Evolutionary conservation across 2,888 invertebrate species (phyloP).

Genomic region (Microplitis deprimator): DNA sequence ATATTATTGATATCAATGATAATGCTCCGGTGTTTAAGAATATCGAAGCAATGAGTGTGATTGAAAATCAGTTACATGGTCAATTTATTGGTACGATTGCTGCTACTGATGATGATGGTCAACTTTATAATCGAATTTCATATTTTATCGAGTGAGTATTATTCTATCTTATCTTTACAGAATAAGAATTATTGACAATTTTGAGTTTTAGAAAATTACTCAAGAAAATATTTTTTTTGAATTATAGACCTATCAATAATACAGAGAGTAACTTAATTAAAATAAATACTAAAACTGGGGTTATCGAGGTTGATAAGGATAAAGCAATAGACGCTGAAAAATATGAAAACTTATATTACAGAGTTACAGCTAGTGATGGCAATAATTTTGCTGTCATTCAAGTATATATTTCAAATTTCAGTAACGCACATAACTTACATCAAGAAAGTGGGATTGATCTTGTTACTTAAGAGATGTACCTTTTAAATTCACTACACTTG

Average conservation of each 20-base stretch:
- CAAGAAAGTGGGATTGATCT: too few species aligned
- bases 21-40: conserved; percentile 75
- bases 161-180: too few species aligned
- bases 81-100: conserved; percentile 75
- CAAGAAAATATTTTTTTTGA: conserved; percentile 8
- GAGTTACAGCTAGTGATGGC: conserved; percentile 74
- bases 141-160: conserved; percentile 74
- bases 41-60: conserved; percentile 72
- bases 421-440: too few species aligned
- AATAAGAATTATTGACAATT: neutral
- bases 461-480: too few species aligned
- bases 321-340: conserved; percentile 74
- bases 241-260: conserved; percentile 68
- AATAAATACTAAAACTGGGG: conserved; percentile 74
- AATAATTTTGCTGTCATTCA: conserved; percentile 63
- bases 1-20: conserved; percentile 78
- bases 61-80: conserved; percentile 73
- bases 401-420: neutral
- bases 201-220: neutral
- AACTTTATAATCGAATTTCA: conserved; percentile 74
- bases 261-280: conserved; percentile 72
- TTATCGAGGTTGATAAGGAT: conserved; percentile 72
- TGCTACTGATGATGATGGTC: conserved; percentile 78
- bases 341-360: conserved; percentile 73
- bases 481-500: too few species aligned